Evolutionary conservation across 2,113 vertebrate genomes (phyloP).

Genomic region (Furnarius figulus): DNA sequence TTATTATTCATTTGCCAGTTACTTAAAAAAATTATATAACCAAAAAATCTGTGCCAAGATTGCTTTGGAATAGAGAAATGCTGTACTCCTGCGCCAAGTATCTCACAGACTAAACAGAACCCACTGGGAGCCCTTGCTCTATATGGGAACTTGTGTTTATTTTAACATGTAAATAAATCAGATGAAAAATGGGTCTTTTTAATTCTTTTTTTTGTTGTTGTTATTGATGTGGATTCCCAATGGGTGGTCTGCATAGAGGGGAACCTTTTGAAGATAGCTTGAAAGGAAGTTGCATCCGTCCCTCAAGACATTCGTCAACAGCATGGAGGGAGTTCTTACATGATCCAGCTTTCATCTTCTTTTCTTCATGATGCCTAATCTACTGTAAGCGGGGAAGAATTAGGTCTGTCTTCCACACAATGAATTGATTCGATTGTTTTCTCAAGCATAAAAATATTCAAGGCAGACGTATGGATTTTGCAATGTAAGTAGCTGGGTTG

Average conservation of each 20-base stretch:
- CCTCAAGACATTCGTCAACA: not conserved
- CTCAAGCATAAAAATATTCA: not conserved
- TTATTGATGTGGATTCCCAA: not conserved
- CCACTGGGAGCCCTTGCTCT: constrained; percentile 17
- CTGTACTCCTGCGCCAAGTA: not conserved
- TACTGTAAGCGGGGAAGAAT: constrained; percentile 1
- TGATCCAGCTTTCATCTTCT: not conserved
- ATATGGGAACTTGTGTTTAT: not conserved
- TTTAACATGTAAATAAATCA: constrained; percentile 32
- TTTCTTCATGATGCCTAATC: not conserved
- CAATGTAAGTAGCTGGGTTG: not conserved
- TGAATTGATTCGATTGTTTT: constrained; percentile 39
- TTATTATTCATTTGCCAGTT: not conserved
- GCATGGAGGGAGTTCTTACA: not conserved
- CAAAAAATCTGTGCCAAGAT: constrained; percentile 9
- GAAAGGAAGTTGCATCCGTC: not conserved
- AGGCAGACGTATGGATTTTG: not conserved
- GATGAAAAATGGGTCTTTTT: constrained; percentile 6
- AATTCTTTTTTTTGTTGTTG: not conserved
- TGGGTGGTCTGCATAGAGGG: not conserved
- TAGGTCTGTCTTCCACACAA: not conserved
- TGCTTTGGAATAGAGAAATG: constrained; percentile 20
- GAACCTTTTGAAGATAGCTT: constrained; percentile 49
- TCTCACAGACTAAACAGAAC: constrained; percentile 54
- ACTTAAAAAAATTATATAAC: constrained; percentile 41